Conservation (phyloP, 2,113 vertebrate genomes). For the Silurus meridionalis region DNA sequence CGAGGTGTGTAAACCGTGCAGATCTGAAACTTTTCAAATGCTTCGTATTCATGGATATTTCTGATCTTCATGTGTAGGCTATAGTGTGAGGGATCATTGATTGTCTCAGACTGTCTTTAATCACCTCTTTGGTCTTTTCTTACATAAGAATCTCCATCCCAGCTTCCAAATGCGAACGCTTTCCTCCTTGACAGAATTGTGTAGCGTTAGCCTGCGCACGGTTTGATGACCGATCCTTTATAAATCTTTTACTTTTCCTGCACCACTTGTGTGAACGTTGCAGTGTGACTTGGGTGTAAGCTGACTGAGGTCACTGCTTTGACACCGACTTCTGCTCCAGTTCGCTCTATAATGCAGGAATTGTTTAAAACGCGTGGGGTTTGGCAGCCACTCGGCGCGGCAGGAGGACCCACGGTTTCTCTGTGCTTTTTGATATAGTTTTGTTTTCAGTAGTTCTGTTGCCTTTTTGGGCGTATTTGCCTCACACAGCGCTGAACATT, state of each 20-base stretch:
- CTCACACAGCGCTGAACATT: background rate
- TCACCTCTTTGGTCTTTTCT: too few relatives aligned
- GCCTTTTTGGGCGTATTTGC: background rate
- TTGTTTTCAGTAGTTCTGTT: background rate
- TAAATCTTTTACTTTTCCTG: background rate
- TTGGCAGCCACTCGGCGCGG: conserved; percentile 37
- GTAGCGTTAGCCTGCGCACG: background rate
- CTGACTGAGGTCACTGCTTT: background rate
- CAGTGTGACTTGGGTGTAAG: background rate
- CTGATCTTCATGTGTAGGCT: background rate
- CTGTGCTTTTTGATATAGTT: background rate
- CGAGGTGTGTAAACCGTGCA: background rate
- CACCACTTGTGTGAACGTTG: background rate
- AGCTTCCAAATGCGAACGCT: background rate
- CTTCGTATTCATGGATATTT: background rate
- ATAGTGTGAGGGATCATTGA: background rate
- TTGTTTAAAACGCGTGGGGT: conserved; percentile 39
- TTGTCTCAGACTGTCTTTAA: background rate
- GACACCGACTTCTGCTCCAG: background rate
- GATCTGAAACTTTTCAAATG: background rate
- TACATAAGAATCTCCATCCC: too few relatives aligned
- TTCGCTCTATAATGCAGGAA: conserved; percentile 31
- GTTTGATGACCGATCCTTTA: background rate
- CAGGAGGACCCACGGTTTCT: background rate
- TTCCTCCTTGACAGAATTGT: background rate